Evolutionary conservation across 2,797 vertebrate species (phyloP).

Genomic region (Crypturellus tataupa): DNA sequence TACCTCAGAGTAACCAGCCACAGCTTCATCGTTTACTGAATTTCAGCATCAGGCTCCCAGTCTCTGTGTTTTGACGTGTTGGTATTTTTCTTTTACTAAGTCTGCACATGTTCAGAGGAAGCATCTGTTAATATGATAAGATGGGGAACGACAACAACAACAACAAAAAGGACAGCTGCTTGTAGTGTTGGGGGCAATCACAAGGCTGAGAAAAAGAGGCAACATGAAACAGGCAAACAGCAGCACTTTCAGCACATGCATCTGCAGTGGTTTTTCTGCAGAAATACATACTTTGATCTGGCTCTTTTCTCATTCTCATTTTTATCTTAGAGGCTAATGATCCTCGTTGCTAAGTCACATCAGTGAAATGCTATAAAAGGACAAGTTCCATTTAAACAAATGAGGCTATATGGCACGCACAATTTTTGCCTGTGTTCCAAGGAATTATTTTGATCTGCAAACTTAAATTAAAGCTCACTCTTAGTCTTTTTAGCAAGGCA

Average conservation of each 20-base stretch:
- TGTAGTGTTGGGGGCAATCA: background rate
- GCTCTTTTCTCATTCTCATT: constrained; percentile 6
- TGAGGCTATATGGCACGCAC: background rate
- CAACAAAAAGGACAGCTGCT: background rate
- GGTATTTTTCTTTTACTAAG: background rate
- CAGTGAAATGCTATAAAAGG: background rate
- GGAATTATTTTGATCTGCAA: constrained; percentile 40
- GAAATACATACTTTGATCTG: constrained; percentile 12
- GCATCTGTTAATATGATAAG: constrained; percentile 1
- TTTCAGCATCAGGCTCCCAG: background rate
- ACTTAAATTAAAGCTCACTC: constrained; percentile 45
- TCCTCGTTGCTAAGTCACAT: constrained; percentile 52
- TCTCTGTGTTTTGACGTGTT: background rate
- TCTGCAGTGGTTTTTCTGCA: background rate
- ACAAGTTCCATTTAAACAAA: background rate
- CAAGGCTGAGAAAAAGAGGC: background rate
- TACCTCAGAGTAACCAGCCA: background rate
- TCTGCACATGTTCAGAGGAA: background rate
- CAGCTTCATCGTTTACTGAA: background rate
- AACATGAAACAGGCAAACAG: background rate
- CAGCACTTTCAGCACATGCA: background rate
- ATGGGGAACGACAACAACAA: background rate
- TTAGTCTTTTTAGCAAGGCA: background rate
- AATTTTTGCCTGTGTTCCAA: background rate
- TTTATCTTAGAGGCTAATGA: constrained; percentile 41